A percentile compares a stretch with the other conserved stretches of the same genome.
Conservation (phyloP, 2,888 invertebrate species). For the Yponomeuta evonymella region DNA sequence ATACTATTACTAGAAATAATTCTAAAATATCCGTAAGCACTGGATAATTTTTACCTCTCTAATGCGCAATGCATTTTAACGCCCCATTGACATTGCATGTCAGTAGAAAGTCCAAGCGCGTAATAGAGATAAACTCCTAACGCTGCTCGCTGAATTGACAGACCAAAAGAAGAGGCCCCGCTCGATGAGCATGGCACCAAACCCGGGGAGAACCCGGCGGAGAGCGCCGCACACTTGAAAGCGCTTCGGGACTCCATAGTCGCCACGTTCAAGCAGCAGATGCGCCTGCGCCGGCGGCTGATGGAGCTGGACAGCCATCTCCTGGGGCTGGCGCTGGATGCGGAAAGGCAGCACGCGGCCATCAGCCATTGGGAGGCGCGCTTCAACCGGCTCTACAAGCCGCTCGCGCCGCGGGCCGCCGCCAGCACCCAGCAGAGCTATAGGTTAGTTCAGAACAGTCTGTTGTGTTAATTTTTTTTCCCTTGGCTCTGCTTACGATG, state of each 20-base stretch:
- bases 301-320: slow-evolving; percentile 95
- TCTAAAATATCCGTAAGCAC: too few species aligned
- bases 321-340: slow-evolving; percentile 89
- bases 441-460: slow-evolving; percentile 43
- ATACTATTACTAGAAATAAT: too few species aligned
- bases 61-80: too few species aligned
- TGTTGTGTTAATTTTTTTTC: too few species aligned
- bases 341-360: slow-evolving; percentile 90
- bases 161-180: slow-evolving; percentile 57
- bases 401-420: slow-evolving; percentile 73
- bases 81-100: too few species aligned
- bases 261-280: slow-evolving; percentile 93
- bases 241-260: slow-evolving; percentile 90
- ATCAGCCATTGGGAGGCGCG: slow-evolving; percentile 93
- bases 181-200: slow-evolving; percentile 39
- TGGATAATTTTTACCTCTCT: too few species aligned
- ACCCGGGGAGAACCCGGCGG: slow-evolving; percentile 43
- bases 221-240: slow-evolving; percentile 72
- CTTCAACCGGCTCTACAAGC: slow-evolving; percentile 84
- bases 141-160: slow-evolving; percentile 20
- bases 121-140: background rate
- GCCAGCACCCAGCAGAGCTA: slow-evolving; percentile 79
- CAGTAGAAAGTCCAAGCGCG: too few species aligned
- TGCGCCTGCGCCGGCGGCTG: slow-evolving; percentile 89
- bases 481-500: too few species aligned